phyloP scores from a whole-genome alignment of 2,888 invertebrate genomes.

The Ashinkailepas kermadecensis region DNA sequence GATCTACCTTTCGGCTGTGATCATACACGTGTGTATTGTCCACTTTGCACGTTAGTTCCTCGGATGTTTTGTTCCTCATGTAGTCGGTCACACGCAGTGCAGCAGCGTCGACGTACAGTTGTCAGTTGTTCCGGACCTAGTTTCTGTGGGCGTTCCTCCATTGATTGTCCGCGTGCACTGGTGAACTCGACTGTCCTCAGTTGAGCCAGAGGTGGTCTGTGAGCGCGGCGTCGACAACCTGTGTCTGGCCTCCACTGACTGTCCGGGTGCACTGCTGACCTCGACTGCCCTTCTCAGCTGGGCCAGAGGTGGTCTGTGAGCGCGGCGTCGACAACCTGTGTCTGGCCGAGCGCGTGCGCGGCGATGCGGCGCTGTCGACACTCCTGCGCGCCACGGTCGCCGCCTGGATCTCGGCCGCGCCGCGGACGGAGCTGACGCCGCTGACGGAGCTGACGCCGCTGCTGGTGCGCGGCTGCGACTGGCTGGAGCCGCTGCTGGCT shows the following conservation, averaged over 20 bases:
- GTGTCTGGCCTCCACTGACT: conserved; percentile 25
- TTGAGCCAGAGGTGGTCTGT: conserved; percentile 34
- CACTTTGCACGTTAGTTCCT: too few species aligned
- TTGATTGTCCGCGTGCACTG: too few species aligned
- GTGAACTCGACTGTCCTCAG: conserved; percentile 19
- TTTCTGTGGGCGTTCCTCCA: neutral
- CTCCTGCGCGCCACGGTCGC: conserved; percentile 25
- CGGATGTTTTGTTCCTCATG: too few species aligned
- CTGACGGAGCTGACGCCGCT: conserved; percentile 23
- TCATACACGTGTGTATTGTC: too few species aligned
- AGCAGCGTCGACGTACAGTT: too few species aligned
- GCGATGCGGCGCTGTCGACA: neutral
- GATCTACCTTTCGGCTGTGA: too few species aligned
- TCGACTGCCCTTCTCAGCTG: conserved; percentile 28
- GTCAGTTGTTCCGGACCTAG: too few species aligned
- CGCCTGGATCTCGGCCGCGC: conserved; percentile 25
- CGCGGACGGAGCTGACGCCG: conserved; percentile 20
- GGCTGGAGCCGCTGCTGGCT: conserved; percentile 26
- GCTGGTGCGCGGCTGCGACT: conserved; percentile 27
- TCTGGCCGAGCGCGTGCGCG: conserved; percentile 24
- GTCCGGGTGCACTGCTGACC: too few species aligned
- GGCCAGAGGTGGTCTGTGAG: conserved; percentile 34
- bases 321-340: conserved; percentile 32
- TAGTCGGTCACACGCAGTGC: too few species aligned
- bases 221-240: conserved; percentile 33